These are phyloP conservation scores for Leptinotarsa peninsularis DNA, from an alignment of 2,888 invertebrate genomes.

Conservation along the genomic window DNA sequence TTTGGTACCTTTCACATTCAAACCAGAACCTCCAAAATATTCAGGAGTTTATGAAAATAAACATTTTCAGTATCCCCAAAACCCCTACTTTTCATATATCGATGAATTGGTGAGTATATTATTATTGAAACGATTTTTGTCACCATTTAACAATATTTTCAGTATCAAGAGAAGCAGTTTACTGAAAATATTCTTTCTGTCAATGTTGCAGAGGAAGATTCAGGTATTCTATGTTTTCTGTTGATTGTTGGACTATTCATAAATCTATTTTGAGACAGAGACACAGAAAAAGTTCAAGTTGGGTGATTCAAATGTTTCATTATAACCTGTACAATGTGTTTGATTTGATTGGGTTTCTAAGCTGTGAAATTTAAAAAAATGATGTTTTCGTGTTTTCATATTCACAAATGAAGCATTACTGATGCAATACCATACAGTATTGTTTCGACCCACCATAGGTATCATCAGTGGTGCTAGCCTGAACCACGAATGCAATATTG, in stretches of 20 bases:
- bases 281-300: not conserved
- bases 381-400: too few species aligned
- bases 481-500: too few species aligned
- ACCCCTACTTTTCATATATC: slow-evolving; percentile 60
- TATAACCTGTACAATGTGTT: too few species aligned
- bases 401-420: too few species aligned
- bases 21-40: slow-evolving; percentile 47
- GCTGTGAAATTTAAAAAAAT: too few species aligned
- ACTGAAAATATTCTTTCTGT: slow-evolving; percentile 12
- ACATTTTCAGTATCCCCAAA: slow-evolving; percentile 58
- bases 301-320: too few species aligned
- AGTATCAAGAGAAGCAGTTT: slow-evolving; percentile 14
- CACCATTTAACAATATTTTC: not conserved
- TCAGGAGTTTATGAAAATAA: slow-evolving; percentile 57
- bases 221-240: slow-evolving; percentile 23
- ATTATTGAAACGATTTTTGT: not conserved
- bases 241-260: not conserved
- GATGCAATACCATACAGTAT: too few species aligned
- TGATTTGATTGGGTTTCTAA: too few species aligned
- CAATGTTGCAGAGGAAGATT: slow-evolving; percentile 10
- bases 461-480: too few species aligned
- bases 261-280: not conserved
- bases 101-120: slow-evolving; percentile 37
- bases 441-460: too few species aligned
- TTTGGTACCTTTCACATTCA: slow-evolving; percentile 54